Percentiles rank a stretch among this genome's conserved stretches.
Evolutionary conservation across 2,113 vertebrate genomes (phyloP).

Genomic region (Podarcis raffonei): DNA sequence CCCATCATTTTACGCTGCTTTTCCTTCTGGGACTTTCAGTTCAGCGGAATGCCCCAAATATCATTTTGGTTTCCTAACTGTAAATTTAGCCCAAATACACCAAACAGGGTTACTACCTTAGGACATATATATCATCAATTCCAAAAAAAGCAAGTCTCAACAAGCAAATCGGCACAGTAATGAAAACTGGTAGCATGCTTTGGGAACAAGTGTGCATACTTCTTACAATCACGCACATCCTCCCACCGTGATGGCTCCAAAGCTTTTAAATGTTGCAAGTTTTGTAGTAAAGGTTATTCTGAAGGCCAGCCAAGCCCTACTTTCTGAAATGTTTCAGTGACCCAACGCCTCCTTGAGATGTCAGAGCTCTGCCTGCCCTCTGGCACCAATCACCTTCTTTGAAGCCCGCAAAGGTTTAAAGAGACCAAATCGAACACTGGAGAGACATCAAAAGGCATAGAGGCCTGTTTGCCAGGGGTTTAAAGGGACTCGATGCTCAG

Average conservation of each 20-base stretch:
- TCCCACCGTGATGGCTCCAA: background rate
- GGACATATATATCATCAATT: background rate
- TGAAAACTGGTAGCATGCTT: background rate
- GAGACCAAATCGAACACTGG: background rate
- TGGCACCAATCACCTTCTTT: constrained; percentile 20
- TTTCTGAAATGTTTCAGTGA: background rate
- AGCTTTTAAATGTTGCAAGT: background rate
- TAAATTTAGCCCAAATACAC: background rate
- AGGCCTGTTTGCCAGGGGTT: constrained; percentile 37
- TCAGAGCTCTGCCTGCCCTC: constrained; percentile 9
- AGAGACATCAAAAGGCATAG: background rate
- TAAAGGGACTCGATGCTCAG: constrained; percentile 3
- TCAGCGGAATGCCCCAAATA: background rate
- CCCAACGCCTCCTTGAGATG: constrained; percentile 1
- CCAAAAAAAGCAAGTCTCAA: background rate
- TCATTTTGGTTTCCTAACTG: background rate
- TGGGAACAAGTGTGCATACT: background rate
- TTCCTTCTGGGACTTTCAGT: background rate
- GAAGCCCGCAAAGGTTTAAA: constrained; percentile 14
- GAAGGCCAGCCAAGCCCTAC: background rate
- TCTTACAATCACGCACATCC: background rate
- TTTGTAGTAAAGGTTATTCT: background rate
- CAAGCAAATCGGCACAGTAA: background rate
- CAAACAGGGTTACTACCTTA: background rate
- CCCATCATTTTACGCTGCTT: background rate